Conservation (phyloP, 2,797 vertebrate genomes). For the Pseudochromis fuscus region DNA sequence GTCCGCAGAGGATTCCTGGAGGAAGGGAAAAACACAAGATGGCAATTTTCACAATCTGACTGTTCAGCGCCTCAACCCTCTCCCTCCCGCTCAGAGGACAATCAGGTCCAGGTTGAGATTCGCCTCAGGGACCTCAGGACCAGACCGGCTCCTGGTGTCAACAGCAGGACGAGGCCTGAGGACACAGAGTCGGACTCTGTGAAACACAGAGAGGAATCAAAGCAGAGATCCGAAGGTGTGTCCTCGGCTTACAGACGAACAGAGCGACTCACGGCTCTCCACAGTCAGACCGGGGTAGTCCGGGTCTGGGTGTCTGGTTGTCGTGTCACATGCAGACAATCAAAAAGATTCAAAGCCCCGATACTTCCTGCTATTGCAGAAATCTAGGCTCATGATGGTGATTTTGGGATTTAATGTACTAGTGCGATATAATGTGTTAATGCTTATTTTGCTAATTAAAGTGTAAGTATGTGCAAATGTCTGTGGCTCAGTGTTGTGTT, state of each 20-base stretch:
- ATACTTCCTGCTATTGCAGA: conserved; percentile 68
- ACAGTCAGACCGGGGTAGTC: background rate
- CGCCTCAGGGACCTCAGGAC: background rate
- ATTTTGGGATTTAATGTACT: background rate
- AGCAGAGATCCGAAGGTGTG: rapidly evolving
- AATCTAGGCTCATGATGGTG: conserved; percentile 20
- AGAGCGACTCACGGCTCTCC: background rate
- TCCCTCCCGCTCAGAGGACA: background rate
- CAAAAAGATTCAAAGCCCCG: conserved; percentile 49
- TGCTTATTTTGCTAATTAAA: conserved; percentile 9
- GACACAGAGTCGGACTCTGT: background rate
- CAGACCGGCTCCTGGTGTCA: rapidly evolving
- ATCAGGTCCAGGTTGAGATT: background rate
- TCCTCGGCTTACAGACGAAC: background rate
- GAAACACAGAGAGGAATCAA: background rate
- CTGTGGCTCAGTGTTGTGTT: background rate
- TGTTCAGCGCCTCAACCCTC: rapidly evolving
- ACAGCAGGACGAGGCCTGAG: background rate
- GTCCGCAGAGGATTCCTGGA: conserved; percentile 52
- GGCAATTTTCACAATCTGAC: rapidly evolving
- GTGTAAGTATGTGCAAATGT: background rate
- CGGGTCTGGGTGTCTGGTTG: conserved; percentile 41
- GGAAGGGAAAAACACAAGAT: background rate
- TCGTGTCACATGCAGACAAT: conserved; percentile 19
- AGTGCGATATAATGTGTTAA: background rate